phyloP scores from a whole-genome alignment of 2,113 vertebrate species.

The Nannospalax galili region DNA sequence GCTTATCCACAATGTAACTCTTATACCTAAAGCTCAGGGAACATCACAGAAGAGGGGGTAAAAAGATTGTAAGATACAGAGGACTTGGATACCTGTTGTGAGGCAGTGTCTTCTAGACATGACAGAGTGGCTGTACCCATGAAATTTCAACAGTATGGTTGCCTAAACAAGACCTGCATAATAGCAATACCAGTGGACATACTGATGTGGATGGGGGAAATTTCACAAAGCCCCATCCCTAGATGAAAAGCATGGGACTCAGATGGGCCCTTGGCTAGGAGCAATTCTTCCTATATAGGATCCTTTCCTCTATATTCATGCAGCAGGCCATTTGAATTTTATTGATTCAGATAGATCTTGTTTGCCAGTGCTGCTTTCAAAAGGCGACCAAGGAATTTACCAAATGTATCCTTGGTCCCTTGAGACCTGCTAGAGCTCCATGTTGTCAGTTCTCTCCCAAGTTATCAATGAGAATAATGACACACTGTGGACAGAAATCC shows the following conservation, averaged over 20 bases:
- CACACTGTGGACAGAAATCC: slow-evolving; percentile 4
- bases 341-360: not conserved
- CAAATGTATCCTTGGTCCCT: not conserved
- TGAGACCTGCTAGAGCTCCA: not conserved
- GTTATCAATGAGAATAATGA: not conserved
- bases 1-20: too few species aligned
- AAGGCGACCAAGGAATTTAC: not conserved
- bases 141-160: too few species aligned
- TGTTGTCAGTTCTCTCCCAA: not conserved
- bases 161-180: too few species aligned
- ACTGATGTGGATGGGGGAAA: too few species aligned
- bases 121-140: too few species aligned
- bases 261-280: not conserved
- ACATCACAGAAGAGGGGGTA: too few species aligned
- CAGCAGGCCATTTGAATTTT: not conserved
- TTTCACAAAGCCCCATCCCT: too few species aligned
- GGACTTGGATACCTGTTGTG: not conserved
- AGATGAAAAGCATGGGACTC: not conserved
- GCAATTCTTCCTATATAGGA: not conserved
- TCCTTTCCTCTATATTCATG: not conserved
- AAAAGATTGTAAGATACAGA: too few species aligned
- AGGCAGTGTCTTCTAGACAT: too few species aligned
- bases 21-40: too few species aligned
- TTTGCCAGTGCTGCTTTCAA: not conserved
- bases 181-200: too few species aligned